Percentiles rank a stretch among this genome's conserved stretches.
These are phyloP conservation scores for Apamea monoglypha DNA, from an alignment of 2,888 invertebrate genomes.

Conservation along the genomic window DNA sequence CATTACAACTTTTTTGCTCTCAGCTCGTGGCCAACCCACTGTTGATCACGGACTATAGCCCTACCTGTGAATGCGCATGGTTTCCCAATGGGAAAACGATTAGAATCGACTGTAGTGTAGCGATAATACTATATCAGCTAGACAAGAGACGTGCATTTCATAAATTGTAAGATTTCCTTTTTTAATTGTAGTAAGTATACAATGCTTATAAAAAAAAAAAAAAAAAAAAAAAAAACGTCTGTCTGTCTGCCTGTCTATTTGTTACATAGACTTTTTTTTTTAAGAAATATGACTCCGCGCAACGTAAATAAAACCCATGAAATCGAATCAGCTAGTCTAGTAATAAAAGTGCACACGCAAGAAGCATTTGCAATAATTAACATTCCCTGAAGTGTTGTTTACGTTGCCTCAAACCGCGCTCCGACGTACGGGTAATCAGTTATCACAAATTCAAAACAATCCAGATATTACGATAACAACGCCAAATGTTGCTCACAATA, in stretches of 20 bases:
- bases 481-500: neutral
- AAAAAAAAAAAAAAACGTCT: too few relatives aligned
- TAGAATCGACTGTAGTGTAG: neutral
- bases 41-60: too few relatives aligned
- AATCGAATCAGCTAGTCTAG: neutral
- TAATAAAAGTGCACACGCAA: too few relatives aligned
- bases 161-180: neutral
- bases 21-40: neutral
- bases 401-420: neutral
- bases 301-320: neutral
- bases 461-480: constrained; percentile 17
- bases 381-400: constrained; percentile 14
- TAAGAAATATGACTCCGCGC: neutral
- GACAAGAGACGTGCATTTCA: neutral
- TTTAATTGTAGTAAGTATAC: too few relatives aligned
- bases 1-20: neutral
- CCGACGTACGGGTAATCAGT: constrained; percentile 7
- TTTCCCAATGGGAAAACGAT: neutral
- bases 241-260: too few relatives aligned
- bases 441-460: constrained; percentile 24
- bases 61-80: neutral
- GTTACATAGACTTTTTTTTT: too few relatives aligned
- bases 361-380: neutral
- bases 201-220: neutral
- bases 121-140: neutral